phyloP scores from a whole-genome alignment of 1,140 invertebrate genomes.

The Drosophila jambulina region DNA sequence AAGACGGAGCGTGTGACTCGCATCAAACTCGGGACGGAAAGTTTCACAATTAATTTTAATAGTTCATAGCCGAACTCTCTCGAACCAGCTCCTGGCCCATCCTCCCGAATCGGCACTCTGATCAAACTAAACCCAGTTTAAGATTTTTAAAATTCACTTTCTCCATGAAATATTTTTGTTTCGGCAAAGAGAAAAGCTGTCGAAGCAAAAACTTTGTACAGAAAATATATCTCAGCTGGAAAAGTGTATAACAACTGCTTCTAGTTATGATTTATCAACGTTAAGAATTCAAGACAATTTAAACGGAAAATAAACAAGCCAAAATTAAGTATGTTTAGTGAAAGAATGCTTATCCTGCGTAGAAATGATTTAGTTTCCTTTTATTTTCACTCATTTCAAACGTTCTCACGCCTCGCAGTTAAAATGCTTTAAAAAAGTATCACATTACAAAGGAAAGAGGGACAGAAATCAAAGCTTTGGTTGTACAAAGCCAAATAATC shows the following conservation, averaged over 20 bases:
- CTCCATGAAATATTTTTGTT: neutral
- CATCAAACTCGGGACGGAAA: constrained; percentile 50
- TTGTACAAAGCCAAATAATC: constrained; percentile 78
- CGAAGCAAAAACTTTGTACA: neutral
- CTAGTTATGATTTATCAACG: neutral
- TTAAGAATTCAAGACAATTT: neutral
- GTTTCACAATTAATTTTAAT: constrained; percentile 77
- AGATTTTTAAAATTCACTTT: neutral
- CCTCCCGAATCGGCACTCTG: neutral
- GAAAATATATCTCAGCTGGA: neutral
- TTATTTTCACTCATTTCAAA: neutral
- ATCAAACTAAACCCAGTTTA: neutral
- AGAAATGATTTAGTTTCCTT: neutral
- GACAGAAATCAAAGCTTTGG: constrained; percentile 63
- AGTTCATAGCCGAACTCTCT: constrained; percentile 46
- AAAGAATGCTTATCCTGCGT: neutral
- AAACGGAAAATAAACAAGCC: neutral
- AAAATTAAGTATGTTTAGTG: neutral
- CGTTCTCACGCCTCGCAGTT: neutral
- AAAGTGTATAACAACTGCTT: too few relatives aligned
- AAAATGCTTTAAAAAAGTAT: constrained; percentile 15
- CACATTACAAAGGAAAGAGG: constrained; percentile 21
- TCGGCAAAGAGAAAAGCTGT: neutral
- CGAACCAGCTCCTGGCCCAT: constrained; percentile 4
- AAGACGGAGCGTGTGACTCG: constrained; percentile 55